Percentiles rank a stretch among this genome's conserved stretches.
Evolutionary conservation across 1,140 invertebrate species (phyloP).

Genomic region (Cheumatopsyche charites): DNA sequence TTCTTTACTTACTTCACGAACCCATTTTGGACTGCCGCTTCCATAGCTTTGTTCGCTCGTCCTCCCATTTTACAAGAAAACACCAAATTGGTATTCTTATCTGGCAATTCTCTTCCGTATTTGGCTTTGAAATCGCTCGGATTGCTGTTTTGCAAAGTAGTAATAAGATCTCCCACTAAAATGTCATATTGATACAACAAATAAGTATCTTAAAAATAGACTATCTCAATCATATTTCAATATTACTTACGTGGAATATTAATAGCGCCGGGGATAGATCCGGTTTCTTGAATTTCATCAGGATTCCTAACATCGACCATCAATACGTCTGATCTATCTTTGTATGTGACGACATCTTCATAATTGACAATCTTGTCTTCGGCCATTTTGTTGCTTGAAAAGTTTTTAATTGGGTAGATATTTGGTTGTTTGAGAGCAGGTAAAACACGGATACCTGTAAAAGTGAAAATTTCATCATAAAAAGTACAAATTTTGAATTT

Average conservation of each 20-base stretch:
- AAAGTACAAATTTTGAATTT: background rate
- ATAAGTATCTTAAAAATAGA: background rate
- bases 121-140: slow-evolving; percentile 58
- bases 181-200: slow-evolving; percentile 35
- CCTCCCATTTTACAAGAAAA: slow-evolving; percentile 64
- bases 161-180: slow-evolving; percentile 59
- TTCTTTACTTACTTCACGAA: slow-evolving; percentile 58
- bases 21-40: slow-evolving; percentile 59
- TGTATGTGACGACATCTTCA: slow-evolving; percentile 54
- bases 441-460: no score
- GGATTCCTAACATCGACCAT: slow-evolving; percentile 74
- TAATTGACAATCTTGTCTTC: slow-evolving; percentile 52
- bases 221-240: slow-evolving; percentile 20
- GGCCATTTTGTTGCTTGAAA: slow-evolving; percentile 14
- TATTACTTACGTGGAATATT: slow-evolving; percentile 69
- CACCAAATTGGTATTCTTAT: slow-evolving; percentile 58
- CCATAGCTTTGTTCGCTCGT: slow-evolving; percentile 60
- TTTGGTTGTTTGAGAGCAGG: no score
- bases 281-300: slow-evolving; percentile 68
- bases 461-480: background rate
- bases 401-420: background rate
- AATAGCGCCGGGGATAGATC: slow-evolving; percentile 70
- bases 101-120: slow-evolving; percentile 59
- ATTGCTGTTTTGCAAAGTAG: slow-evolving; percentile 56
- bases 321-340: slow-evolving; percentile 55